A percentile compares a stretch with the other conserved stretches of the same genome.
These are phyloP conservation scores for Cynopterus brachyotis DNA, from an alignment of 2,113 vertebrate genomes.

Conservation along the genomic window DNA sequence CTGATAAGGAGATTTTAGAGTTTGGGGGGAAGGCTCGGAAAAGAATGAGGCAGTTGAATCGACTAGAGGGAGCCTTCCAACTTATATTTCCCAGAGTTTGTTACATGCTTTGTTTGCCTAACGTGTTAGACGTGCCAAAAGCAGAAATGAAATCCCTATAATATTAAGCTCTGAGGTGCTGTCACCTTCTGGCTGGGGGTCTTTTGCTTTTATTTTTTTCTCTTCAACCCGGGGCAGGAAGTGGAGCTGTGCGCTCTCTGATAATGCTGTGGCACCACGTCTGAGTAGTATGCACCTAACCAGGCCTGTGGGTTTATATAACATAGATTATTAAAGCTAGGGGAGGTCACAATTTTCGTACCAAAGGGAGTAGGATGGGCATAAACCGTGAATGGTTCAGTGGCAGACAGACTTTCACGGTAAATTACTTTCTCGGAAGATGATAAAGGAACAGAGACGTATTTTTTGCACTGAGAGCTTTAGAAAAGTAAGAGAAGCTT, in stretches of 20 bases:
- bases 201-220: not conserved
- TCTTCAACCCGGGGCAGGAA: not conserved
- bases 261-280: not conserved
- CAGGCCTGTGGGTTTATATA: not conserved
- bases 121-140: not conserved
- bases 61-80: not conserved
- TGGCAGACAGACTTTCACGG: not conserved
- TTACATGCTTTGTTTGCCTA: not conserved
- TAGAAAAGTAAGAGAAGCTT: not conserved
- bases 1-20: slow-evolving; percentile 31
- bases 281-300: not conserved
- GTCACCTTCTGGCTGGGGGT: not conserved
- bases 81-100: not conserved
- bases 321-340: not conserved
- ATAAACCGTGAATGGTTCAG: not conserved
- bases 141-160: not conserved
- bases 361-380: not conserved
- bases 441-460: not conserved
- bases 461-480: not conserved
- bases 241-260: not conserved
- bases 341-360: not conserved
- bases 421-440: not conserved
- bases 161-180: not conserved
- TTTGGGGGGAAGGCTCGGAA: not conserved
- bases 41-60: not conserved